phyloP scores from a whole-genome alignment of 2,888 invertebrate genomes.

The Siphonodentalium dalli region DNA sequence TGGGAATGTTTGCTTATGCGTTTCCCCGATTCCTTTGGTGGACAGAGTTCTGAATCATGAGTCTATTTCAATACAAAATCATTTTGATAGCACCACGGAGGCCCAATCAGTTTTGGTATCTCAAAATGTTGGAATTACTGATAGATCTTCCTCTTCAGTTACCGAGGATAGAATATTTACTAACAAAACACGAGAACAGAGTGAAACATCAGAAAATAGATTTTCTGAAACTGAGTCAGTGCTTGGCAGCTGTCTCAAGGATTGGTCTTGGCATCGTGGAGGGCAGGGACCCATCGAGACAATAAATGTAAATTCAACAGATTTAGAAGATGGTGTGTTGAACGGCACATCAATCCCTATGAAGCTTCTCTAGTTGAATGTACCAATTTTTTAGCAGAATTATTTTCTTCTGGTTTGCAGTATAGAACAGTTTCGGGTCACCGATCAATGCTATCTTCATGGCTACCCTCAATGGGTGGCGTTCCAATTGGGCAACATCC shows the following conservation, averaged over 20 bases:
- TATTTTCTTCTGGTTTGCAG: background rate
- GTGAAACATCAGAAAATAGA: too few relatives aligned
- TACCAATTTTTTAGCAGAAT: background rate
- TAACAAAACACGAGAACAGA: too few relatives aligned
- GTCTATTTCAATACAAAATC: background rate
- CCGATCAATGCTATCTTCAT: background rate
- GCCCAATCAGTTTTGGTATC: too few relatives aligned
- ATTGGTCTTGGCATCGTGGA: conserved; percentile 1
- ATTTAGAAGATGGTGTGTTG: background rate
- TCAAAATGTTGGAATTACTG: too few relatives aligned
- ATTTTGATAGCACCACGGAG: background rate
- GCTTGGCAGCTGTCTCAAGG: background rate
- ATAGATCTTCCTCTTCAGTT: too few relatives aligned
- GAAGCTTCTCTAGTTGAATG: background rate
- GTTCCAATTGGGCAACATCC: too few relatives aligned
- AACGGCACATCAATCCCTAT: background rate
- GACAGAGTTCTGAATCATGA: background rate
- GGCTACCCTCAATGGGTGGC: background rate
- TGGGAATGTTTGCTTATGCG: too few relatives aligned
- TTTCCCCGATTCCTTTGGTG: too few relatives aligned
- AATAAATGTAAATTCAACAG: background rate
- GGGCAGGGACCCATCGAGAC: background rate
- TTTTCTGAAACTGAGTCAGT: too few relatives aligned
- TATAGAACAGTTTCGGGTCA: background rate
- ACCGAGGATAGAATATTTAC: too few relatives aligned